These are phyloP conservation scores for Barnardius zonarius DNA, from an alignment of 2,113 vertebrate species.

Conservation along the genomic window DNA sequence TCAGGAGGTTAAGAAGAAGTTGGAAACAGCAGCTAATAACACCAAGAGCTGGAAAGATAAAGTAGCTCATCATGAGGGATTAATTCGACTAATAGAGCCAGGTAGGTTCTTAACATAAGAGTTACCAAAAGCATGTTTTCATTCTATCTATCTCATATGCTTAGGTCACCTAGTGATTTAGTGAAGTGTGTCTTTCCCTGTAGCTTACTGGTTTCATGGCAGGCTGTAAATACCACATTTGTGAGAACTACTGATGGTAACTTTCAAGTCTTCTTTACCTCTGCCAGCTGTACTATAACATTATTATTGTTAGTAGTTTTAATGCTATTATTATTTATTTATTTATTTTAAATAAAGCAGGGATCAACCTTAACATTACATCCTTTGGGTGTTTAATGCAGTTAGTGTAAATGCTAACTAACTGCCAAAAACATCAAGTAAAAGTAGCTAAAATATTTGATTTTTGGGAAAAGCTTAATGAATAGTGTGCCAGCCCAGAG, in stretches of 20 bases:
- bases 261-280: background rate
- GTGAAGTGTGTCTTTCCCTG: background rate
- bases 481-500: background rate
- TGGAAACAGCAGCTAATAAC: conserved; percentile 87
- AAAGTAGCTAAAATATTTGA: background rate
- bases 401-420: background rate
- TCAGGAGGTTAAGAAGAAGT: conserved; percentile 90
- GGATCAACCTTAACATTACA: background rate
- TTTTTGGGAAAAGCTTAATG: background rate
- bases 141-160: background rate
- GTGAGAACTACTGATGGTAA: background rate
- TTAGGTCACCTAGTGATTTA: background rate
- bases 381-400: background rate
- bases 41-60: conserved; percentile 97
- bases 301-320: background rate
- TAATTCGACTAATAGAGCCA: conserved; percentile 92
- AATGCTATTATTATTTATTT: background rate
- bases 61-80: conserved; percentile 91
- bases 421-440: background rate
- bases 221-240: background rate
- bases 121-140: background rate
- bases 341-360: background rate
- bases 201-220: background rate
- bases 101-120: conserved; percentile 70
- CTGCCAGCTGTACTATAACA: background rate